phyloP scores from a whole-genome alignment of 2,888 invertebrate species.

The Zeuzera pyrina region DNA sequence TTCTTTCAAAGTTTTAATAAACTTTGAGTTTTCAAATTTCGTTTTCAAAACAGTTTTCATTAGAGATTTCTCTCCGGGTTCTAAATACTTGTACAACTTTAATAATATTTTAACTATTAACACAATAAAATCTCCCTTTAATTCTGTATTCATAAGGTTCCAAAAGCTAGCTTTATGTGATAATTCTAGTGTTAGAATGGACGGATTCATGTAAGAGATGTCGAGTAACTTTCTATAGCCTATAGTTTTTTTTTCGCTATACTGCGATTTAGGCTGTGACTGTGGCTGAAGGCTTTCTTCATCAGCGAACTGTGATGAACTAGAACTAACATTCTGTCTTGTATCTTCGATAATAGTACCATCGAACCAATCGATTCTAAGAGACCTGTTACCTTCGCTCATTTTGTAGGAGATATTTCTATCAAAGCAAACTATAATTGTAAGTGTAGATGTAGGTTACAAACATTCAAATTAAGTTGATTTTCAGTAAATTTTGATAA shows the following conservation, averaged over 20 bases:
- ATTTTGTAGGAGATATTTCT: too few species aligned
- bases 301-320: slow-evolving; percentile 31
- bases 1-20: slow-evolving; percentile 37
- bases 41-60: slow-evolving; percentile 36
- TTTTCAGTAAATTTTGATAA: too few species aligned
- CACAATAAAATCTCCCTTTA: slow-evolving; percentile 62
- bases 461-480: too few species aligned
- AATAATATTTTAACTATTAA: slow-evolving; percentile 56
- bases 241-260: slow-evolving; percentile 50
- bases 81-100: slow-evolving; percentile 43
- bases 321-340: slow-evolving; percentile 19
- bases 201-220: slow-evolving; percentile 45
- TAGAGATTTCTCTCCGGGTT: slow-evolving; percentile 41
- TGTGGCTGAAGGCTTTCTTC: slow-evolving; percentile 33
- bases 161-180: slow-evolving; percentile 57
- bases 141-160: slow-evolving; percentile 46
- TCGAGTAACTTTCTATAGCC: slow-evolving; percentile 58
- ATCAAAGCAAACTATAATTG: too few species aligned
- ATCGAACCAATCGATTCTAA: slow-evolving; percentile 66
- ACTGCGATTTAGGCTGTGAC: slow-evolving; percentile 23
- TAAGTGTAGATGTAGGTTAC: too few species aligned
- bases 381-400: slow-evolving; percentile 38
- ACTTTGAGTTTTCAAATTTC: slow-evolving; percentile 41
- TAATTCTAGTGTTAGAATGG: slow-evolving; percentile 51
- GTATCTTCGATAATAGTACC: slow-evolving; percentile 52